Evolutionary conservation across 53 echinoderm and acorn worm species (phyloP), one percentile per base, ranked within the genome.

Genomic region (Holothuria leucospilota): DNA sequence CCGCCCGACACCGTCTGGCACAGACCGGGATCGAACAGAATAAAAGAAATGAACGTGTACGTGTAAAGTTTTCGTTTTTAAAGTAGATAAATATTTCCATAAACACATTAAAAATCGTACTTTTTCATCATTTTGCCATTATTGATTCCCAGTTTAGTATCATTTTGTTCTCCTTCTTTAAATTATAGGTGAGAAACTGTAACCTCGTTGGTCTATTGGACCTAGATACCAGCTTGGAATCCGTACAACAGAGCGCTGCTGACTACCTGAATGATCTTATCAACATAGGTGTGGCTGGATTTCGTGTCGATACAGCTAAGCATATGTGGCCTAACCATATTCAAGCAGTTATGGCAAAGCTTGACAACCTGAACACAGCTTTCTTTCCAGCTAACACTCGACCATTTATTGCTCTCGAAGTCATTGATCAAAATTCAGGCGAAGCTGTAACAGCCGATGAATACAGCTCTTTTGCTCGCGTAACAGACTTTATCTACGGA

Each of bases 261-360:
- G 93, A 86, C 16, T 96, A 87, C 84, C 51, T 96, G 84, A 96
- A 96, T 75, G 51, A 69, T 12, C 52, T 96, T 85, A 85, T 95
- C n/a, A 81, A 66, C 62, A 58, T 86, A 15, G 96, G 96, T 0
- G 94, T 96, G 21, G 96, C 96, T 26, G 96, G 96, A 0, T 96
- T 96, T 88, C 85, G 96, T 1, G 53, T 95, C 18, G 98, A 98
- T 68, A 95, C 98, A 20, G 84, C 82, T 34, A 98, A 98, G 69
- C 98, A 98, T 64, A 98, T 98, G 95, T 95, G 93, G 95, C 95
- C 95, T 0, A 86, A 83, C 8, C 93, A 98, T 62, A 78, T 98
- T 14, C 39, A 72, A 29, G 61, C 62, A 1, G 77, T 98, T 20
- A 69, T 85, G n/a, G 56, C 20, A 41, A 60, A 38, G 21, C 67